Evolutionary conservation across 2,797 vertebrate species (phyloP).

Genomic region (Allobates femoralis): DNA sequence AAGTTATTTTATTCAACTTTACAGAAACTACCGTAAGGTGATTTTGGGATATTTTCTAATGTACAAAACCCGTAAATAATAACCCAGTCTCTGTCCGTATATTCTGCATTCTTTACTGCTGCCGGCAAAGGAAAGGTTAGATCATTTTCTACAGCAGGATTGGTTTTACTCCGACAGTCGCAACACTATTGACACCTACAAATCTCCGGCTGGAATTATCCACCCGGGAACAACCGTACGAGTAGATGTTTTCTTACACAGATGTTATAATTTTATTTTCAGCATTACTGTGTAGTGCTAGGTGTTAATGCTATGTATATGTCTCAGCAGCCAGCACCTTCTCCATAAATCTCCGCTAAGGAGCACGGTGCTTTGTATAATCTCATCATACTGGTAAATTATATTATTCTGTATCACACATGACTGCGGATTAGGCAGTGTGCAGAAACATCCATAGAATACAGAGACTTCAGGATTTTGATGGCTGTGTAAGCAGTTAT

Average conservation of each 20-base stretch:
- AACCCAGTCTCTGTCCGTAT: background rate
- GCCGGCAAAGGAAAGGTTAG: background rate
- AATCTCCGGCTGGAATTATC: background rate
- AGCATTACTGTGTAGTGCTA: background rate
- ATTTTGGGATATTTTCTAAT: too few relatives aligned
- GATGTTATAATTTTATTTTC: background rate
- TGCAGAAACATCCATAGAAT: too few relatives aligned
- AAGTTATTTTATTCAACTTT: too few relatives aligned
- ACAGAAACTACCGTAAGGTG: too few relatives aligned
- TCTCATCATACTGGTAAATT: background rate
- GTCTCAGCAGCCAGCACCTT: background rate
- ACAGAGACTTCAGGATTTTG: background rate
- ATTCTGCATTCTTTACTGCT: background rate
- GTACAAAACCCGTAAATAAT: too few relatives aligned
- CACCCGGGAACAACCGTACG: background rate
- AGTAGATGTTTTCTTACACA: background rate
- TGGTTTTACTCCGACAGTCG: background rate
- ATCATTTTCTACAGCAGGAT: background rate
- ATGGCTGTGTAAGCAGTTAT: background rate
- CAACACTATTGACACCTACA: background rate
- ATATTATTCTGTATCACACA: background rate
- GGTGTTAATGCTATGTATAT: constrained; percentile 1
- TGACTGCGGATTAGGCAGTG: background rate
- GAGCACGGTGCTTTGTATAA: background rate
- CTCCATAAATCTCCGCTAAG: background rate